Percentiles rank a stretch among this genome's conserved stretches.
phyloP scores from a whole-genome alignment of 2,888 invertebrate species.

The Amphimallon solstitiale region DNA sequence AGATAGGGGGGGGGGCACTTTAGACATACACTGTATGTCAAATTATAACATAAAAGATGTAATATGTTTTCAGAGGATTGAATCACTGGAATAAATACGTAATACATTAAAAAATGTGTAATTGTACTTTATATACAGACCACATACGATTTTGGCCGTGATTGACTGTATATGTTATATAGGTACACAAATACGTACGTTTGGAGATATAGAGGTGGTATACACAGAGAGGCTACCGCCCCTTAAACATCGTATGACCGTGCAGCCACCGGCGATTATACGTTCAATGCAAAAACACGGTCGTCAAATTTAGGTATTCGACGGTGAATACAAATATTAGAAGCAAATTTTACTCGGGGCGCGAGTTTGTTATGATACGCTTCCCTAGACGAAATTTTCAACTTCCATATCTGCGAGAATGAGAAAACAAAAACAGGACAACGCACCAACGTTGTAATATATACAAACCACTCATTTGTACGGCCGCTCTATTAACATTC shows the following conservation, averaged over 20 bases:
- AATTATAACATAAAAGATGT: no score
- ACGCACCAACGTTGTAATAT: not conserved
- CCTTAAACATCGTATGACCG: slow-evolving; percentile 46
- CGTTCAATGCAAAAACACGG: slow-evolving; percentile 49
- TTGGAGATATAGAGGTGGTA: not conserved
- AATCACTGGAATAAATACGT: no score
- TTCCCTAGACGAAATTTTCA: slow-evolving; percentile 40
- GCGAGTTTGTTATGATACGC: slow-evolving; percentile 46
- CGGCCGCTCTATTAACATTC: slow-evolving; percentile 1
- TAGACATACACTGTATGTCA: no score
- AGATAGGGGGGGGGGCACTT: no score
- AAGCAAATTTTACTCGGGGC: slow-evolving; percentile 47
- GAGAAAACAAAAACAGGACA: slow-evolving; percentile 37
- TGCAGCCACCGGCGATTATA: slow-evolving; percentile 47
- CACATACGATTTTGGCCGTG: no score
- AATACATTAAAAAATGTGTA: no score
- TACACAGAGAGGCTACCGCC: not conserved
- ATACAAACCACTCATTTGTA: not conserved
- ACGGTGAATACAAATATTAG: slow-evolving; percentile 50
- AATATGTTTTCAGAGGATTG: no score
- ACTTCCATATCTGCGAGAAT: slow-evolving; percentile 15
- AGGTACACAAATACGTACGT: not conserved
- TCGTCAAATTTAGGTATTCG: slow-evolving; percentile 50
- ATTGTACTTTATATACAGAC: no score
- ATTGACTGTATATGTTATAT: not conserved